A percentile compares a stretch with the other conserved stretches of the same genome.
These are phyloP conservation scores for Hystrix cristata DNA, from an alignment of 2,113 vertebrate genomes.

Conservation along the genomic window DNA sequence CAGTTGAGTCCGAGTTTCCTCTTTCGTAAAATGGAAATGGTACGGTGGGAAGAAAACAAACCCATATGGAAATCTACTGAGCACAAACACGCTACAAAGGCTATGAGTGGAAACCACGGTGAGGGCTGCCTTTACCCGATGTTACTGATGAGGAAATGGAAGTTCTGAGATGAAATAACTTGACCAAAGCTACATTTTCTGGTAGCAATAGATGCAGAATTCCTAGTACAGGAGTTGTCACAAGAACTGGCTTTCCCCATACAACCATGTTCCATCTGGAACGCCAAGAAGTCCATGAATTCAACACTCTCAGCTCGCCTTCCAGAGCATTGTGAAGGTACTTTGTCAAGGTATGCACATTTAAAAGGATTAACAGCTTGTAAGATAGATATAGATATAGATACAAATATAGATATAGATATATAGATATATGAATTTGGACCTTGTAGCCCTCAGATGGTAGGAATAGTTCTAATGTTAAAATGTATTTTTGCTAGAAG, in stretches of 20 bases:
- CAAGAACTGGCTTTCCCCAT: neutral
- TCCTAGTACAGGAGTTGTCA: neutral
- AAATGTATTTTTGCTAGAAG: slow-evolving; percentile 20
- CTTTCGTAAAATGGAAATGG: neutral
- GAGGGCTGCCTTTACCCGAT: neutral
- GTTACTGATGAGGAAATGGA: neutral
- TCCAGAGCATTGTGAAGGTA: neutral
- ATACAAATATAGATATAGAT: neutral
- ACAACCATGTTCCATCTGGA: neutral
- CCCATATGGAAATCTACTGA: neutral
- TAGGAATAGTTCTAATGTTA: neutral
- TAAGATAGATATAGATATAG: neutral
- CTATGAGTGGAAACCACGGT: neutral
- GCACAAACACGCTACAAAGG: neutral
- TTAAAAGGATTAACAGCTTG: neutral
- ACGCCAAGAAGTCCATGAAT: neutral
- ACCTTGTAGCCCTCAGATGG: neutral
- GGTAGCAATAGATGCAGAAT: neutral
- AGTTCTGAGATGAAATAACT: neutral
- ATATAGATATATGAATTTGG: neutral
- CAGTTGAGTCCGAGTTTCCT: neutral
- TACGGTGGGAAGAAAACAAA: neutral
- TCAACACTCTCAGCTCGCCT: neutral
- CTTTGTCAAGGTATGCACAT: neutral
- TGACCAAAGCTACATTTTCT: neutral